Evolutionary conservation across 2,797 vertebrate genomes (phyloP).

Genomic region (Pachyuromys duprasi): DNA sequence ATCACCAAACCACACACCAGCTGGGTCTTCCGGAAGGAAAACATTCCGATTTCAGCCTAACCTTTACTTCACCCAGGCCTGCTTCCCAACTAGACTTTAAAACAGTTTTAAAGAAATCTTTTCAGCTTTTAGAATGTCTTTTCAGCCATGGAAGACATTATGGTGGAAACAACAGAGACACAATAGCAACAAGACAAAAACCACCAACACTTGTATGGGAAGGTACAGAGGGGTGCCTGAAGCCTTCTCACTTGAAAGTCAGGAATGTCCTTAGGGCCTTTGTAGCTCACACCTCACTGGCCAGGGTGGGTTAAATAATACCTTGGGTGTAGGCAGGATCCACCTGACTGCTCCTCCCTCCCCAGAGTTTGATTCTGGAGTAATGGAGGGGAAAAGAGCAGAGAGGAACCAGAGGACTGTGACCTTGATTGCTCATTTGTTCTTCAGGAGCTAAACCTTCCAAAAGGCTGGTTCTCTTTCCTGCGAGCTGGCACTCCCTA

Average conservation of each 20-base stretch:
- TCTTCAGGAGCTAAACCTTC: conserved; percentile 67
- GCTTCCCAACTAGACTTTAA: neutral
- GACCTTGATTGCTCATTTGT: conserved; percentile 37
- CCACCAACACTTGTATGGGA: neutral
- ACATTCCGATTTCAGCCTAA: conserved; percentile 10
- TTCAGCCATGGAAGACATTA: neutral
- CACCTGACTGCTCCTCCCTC: neutral
- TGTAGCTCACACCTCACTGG: neutral
- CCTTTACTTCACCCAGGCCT: conserved; percentile 28
- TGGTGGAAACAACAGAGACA: neutral
- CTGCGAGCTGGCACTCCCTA: conserved; percentile 68
- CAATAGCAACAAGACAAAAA: neutral
- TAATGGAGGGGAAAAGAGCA: neutral
- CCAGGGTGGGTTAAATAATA: neutral
- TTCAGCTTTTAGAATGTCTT: neutral
- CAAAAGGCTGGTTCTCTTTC: conserved; percentile 53
- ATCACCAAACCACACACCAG: conserved; percentile 56
- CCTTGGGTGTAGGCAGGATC: neutral
- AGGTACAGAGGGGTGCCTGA: neutral
- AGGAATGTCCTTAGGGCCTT: neutral
- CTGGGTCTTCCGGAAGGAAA: conserved; percentile 19
- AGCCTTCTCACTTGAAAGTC: neutral
- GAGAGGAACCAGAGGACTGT: neutral
- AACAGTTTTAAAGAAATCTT: conserved; percentile 16
- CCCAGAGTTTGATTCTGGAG: conserved; percentile 19